Conservation (phyloP, 2,113 vertebrate species). For the Otis tarda region DNA sequence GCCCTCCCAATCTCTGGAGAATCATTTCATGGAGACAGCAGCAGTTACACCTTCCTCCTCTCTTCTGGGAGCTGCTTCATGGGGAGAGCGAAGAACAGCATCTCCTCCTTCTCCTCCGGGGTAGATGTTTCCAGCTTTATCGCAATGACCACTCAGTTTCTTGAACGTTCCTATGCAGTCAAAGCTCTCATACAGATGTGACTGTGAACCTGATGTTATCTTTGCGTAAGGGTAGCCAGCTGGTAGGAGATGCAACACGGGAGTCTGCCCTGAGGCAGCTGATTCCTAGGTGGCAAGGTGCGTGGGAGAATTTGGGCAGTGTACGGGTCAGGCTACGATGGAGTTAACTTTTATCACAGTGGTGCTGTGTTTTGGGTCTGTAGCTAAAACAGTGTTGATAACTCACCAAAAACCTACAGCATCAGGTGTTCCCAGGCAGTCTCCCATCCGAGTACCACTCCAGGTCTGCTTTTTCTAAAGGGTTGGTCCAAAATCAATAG, state of each 20-base stretch:
- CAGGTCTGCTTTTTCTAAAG: not conserved
- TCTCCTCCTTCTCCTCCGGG: fast-evolving
- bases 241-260: not conserved
- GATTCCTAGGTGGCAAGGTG: not conserved
- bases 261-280: not conserved
- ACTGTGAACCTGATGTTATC: not conserved
- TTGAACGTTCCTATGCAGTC: not conserved
- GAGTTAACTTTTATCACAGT: not conserved
- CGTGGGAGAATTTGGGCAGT: not conserved
- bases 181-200: not conserved
- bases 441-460: not conserved
- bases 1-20: not conserved
- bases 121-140: not conserved
- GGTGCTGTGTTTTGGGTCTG: not conserved
- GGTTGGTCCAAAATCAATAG: not conserved
- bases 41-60: not conserved
- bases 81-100: not conserved
- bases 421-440: not conserved
- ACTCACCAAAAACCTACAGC: not conserved
- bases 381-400: not conserved
- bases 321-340: not conserved
- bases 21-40: not conserved
- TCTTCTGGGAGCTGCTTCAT: not conserved
- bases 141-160: not conserved
- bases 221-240: fast-evolving